These are phyloP conservation scores for Scrobipalpa costella DNA, from an alignment of 2,888 invertebrate genomes.

Conservation along the genomic window DNA sequence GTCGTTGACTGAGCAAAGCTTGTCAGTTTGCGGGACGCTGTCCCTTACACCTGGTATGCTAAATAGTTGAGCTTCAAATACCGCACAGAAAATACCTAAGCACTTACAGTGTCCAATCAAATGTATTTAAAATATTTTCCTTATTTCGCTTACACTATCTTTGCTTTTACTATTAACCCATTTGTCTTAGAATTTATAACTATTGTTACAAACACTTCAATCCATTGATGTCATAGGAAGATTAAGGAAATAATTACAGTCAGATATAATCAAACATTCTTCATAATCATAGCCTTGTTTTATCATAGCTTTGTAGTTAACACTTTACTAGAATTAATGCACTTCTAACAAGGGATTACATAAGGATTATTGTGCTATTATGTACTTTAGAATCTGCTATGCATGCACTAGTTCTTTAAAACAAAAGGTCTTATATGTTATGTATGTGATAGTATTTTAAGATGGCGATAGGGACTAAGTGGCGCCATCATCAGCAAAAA, in stretches of 20 bases:
- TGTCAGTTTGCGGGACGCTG: no score
- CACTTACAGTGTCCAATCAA: no score
- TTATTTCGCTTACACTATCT: not conserved
- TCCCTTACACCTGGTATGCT: no score
- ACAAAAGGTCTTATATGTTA: not conserved
- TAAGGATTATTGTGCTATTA: not conserved
- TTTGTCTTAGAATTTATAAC: not conserved
- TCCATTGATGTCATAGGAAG: not conserved
- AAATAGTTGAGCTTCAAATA: no score
- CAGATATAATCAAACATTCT: constrained; percentile 11
- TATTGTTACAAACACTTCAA: constrained; percentile 1
- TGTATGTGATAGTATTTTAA: not conserved
- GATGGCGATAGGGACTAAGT: no score
- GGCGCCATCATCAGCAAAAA: no score
- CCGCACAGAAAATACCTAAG: not conserved
- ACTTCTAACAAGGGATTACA: not conserved
- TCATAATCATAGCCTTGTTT: not conserved
- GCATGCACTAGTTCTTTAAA: constrained; percentile 9
- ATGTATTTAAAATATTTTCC: no score
- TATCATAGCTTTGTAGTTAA: not conserved
- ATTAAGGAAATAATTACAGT: constrained; percentile 2
- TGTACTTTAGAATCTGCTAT: no score
- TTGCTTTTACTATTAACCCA: not conserved
- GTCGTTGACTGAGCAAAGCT: no score
- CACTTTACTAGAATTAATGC: not conserved